These are phyloP conservation scores for Murina feae DNA, from an alignment of 2,113 vertebrate species.

Conservation along the genomic window DNA sequence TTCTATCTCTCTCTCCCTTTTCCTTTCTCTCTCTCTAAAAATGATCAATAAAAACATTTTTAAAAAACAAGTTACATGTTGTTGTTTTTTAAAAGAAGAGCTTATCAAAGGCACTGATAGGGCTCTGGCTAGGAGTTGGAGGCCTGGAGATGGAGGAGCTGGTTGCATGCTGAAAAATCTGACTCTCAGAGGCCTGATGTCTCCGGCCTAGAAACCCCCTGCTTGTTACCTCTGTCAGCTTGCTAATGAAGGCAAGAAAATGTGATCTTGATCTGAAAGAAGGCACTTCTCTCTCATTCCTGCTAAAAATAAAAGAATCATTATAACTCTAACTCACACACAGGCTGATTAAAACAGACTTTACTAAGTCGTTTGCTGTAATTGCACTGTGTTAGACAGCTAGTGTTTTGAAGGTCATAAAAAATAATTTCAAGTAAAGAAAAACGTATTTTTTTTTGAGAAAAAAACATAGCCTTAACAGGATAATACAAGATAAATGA, in stretches of 20 bases:
- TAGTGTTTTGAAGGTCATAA: background rate
- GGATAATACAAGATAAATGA: background rate
- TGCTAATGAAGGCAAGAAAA: conserved; percentile 10
- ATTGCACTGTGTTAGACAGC: background rate
- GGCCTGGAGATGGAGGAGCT: background rate
- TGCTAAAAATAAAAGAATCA: conserved; percentile 29
- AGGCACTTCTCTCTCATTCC: background rate
- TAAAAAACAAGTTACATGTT: too few relatives aligned
- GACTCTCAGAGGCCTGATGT: background rate
- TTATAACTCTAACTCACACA: background rate
- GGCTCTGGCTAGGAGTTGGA: too few relatives aligned
- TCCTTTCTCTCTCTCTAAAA: too few relatives aligned
- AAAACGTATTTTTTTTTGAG: background rate
- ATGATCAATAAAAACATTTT: too few relatives aligned
- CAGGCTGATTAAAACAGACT: background rate
- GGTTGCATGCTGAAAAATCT: background rate
- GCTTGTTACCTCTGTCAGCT: background rate
- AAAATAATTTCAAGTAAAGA: background rate
- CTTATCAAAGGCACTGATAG: accelerated
- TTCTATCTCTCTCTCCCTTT: too few relatives aligned
- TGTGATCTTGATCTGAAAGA: background rate
- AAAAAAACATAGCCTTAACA: background rate
- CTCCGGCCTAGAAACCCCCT: background rate
- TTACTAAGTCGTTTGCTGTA: background rate
- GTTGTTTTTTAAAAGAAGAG: too few relatives aligned